Conservation (phyloP, 2,113 vertebrate genomes). For the Lepus europaeus region DNA sequence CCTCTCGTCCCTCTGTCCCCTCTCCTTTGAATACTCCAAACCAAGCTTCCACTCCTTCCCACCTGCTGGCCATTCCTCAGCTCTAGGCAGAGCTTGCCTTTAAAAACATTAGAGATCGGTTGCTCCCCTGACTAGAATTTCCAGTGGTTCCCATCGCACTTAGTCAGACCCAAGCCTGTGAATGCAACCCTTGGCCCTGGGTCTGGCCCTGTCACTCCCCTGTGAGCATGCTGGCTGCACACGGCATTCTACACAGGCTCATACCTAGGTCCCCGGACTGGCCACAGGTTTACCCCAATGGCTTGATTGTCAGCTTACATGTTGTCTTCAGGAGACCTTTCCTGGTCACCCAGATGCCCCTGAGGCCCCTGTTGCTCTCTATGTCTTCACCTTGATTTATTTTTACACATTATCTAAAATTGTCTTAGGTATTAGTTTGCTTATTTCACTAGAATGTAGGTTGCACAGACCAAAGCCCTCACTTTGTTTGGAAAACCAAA, state of each 20-base stretch:
- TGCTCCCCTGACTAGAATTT: not conserved
- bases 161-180: not conserved
- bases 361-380: not conserved
- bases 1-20: not conserved
- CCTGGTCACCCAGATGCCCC: not conserved
- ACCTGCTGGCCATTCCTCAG: not conserved
- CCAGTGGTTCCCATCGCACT: not conserved
- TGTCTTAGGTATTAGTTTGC: not conserved
- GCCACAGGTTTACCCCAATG: not conserved
- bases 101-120: not conserved
- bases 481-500: not conserved
- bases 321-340: not conserved
- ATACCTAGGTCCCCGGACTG: not conserved
- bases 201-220: too few species aligned
- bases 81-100: not conserved
- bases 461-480: not conserved
- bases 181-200: fast-evolving
- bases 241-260: not conserved
- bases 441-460: not conserved
- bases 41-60: not conserved
- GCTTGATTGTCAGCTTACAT: not conserved
- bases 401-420: not conserved
- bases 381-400: not conserved
- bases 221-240: not conserved
- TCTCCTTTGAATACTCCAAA: not conserved